phyloP scores from a whole-genome alignment of 64 coral and sea anemone genomes.

The Acropora yongei region DNA sequence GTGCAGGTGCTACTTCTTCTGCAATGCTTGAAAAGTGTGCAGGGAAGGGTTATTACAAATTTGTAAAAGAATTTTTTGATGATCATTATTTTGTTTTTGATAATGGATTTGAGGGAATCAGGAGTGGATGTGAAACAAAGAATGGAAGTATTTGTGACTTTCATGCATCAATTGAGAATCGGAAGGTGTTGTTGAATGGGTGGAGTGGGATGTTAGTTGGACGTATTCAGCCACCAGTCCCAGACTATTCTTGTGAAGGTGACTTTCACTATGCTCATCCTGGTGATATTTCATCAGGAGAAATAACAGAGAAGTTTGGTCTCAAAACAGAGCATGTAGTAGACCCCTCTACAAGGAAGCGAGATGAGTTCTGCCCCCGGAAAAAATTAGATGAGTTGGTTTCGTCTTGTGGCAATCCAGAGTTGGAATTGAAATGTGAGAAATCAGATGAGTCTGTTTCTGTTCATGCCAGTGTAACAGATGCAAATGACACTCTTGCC shows the following conservation, averaged over 20 bases:
- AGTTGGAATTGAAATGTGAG: conserved; percentile 19
- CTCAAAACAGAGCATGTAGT: conserved; percentile 30
- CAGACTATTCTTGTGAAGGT: conserved; percentile 44
- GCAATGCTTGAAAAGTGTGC: conserved; percentile 55
- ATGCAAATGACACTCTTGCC: conserved; percentile 52
- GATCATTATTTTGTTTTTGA: conserved; percentile 54
- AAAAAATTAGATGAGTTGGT: conserved; percentile 14
- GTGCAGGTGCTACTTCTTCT: conserved; percentile 26
- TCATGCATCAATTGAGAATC: conserved; percentile 41
- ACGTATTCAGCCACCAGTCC: conserved; percentile 54
- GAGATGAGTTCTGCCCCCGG: conserved; percentile 51
- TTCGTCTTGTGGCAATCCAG: conserved; percentile 42
- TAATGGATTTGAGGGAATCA: conserved; percentile 63
- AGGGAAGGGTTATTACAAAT: conserved; percentile 42
- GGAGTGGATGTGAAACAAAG: conserved; percentile 31
- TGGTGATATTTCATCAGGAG: conserved; percentile 3
- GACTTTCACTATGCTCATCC: conserved; percentile 43
- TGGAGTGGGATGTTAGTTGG: conserved; percentile 43
- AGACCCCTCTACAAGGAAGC: conserved; percentile 41
- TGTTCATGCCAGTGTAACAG: conserved; percentile 35
- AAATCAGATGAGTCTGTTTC: conserved; percentile 31
- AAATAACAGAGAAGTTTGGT: conserved; percentile 55
- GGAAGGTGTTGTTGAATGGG: conserved; percentile 3
- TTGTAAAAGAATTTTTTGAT: conserved; percentile 49
- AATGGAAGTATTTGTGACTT: conserved; percentile 40